Evolutionary conservation across 2,888 invertebrate genomes (phyloP).

Genomic region (Cosmia trapezina): DNA sequence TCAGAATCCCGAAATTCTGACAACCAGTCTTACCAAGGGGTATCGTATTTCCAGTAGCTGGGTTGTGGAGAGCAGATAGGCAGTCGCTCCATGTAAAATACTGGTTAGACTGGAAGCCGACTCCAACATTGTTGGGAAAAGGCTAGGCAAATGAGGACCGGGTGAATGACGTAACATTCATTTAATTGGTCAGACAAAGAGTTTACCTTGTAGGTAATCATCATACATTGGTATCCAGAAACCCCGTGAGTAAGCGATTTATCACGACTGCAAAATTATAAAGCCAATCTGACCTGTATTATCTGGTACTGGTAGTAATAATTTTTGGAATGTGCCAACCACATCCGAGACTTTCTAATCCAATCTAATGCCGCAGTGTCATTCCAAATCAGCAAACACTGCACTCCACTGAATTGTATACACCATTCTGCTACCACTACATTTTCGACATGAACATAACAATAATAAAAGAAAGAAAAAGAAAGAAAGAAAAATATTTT

Average conservation of each 20-base stretch:
- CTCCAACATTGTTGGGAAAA: too few relatives aligned
- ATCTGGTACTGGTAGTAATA: not conserved
- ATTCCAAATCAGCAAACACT: slow-evolving; percentile 34
- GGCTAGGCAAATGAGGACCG: too few relatives aligned
- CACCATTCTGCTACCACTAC: slow-evolving; percentile 10
- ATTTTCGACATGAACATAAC: not conserved
- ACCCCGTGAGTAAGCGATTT: not conserved
- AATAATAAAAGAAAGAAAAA: too few relatives aligned
- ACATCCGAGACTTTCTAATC: slow-evolving; percentile 46
- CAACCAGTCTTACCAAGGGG: too few relatives aligned
- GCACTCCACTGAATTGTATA: slow-evolving; percentile 18
- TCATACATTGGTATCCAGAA: not conserved
- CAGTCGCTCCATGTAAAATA: too few relatives aligned
- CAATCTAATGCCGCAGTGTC: slow-evolving; percentile 1
- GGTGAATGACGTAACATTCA: too few relatives aligned
- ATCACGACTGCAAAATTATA: not conserved
- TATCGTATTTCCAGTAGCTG: too few relatives aligned
- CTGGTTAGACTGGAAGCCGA: too few relatives aligned
- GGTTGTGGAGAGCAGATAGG: too few relatives aligned
- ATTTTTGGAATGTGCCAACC: slow-evolving; percentile 39
- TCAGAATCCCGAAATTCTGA: too few relatives aligned
- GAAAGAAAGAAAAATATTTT: too few relatives aligned
- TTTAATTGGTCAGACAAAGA: too few relatives aligned
- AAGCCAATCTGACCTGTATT: not conserved
- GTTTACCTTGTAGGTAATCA: not conserved